phyloP scores from a whole-genome alignment of 23 tunicate genomes.

The Ciona savignyi region DNA sequence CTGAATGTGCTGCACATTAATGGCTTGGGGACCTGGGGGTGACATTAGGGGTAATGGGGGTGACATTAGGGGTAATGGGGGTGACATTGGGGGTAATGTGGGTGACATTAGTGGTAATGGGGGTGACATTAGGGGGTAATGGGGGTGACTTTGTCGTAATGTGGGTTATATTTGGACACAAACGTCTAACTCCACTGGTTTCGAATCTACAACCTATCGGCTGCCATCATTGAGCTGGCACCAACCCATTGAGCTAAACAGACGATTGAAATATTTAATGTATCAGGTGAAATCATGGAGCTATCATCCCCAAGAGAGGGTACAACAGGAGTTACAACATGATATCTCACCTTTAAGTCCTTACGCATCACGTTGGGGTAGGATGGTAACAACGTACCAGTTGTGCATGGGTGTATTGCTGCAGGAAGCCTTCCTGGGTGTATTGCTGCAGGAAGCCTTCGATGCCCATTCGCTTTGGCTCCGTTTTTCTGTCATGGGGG shows the following conservation, averaged over 20 bases:
- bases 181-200: too few species aligned
- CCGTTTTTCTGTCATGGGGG: conserved; percentile 70
- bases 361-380: conserved; percentile 80
- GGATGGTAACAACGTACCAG: conserved; percentile 88
- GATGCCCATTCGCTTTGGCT: conserved; percentile 75
- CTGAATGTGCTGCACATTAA: conserved; percentile 77
- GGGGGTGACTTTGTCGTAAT: too few species aligned
- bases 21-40: conserved; percentile 60
- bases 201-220: too few species aligned
- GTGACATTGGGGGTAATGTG: too few species aligned
- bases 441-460: conserved; percentile 48
- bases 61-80: too few species aligned
- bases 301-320: not conserved
- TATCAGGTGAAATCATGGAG: too few species aligned
- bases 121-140: too few species aligned
- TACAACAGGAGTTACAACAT: not conserved
- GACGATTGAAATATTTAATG: too few species aligned
- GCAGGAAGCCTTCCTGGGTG: conserved; percentile 29
- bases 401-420: conserved; percentile 36
- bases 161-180: too few species aligned
- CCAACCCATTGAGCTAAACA: too few species aligned
- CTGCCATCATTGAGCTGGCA: too few species aligned
- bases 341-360: conserved; percentile 48
- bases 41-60: not conserved
- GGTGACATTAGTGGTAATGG: too few species aligned